These are phyloP conservation scores for Staurois parvus DNA, from an alignment of 2,797 vertebrate genomes.

Conservation along the genomic window DNA sequence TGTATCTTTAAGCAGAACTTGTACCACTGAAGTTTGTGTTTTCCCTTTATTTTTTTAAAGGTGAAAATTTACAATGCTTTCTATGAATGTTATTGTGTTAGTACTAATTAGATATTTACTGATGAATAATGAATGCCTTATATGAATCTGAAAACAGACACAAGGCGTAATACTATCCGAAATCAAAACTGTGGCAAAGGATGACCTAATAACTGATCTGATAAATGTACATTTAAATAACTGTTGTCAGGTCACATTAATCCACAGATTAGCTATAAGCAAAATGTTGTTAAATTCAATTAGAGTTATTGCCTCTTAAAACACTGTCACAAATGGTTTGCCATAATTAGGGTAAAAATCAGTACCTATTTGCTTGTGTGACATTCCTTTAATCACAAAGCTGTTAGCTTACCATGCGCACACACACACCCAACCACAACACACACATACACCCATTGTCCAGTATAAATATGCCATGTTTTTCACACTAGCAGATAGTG, in stretches of 20 bases:
- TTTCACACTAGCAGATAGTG: too few relatives aligned
- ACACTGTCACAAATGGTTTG: slow-evolving; percentile 67
- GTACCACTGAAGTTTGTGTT: too few relatives aligned
- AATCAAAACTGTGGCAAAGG: background rate
- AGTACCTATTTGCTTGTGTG: slow-evolving; percentile 5
- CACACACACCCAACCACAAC: too few relatives aligned
- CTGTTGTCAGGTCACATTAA: slow-evolving; percentile 65
- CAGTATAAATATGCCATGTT: too few relatives aligned
- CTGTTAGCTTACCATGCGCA: background rate
- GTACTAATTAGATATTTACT: background rate
- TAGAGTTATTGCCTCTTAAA: slow-evolving; percentile 65
- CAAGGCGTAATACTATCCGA: background rate
- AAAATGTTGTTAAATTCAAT: slow-evolving; percentile 63
- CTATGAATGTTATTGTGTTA: background rate
- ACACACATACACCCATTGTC: too few relatives aligned
- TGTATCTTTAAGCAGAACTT: too few relatives aligned
- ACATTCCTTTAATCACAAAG: slow-evolving; percentile 14
- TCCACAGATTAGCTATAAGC: slow-evolving; percentile 59
- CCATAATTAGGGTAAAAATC: slow-evolving; percentile 51
- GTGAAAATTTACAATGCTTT: background rate
- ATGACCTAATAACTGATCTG: slow-evolving; percentile 41
- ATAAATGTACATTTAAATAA: slow-evolving; percentile 60
- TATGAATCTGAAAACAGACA: too few relatives aligned
- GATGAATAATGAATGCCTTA: too few relatives aligned
- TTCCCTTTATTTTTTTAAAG: too few relatives aligned